Evolutionary conservation across 2,888 invertebrate species (phyloP).

Genomic region (Netelia fuscicornis): DNA sequence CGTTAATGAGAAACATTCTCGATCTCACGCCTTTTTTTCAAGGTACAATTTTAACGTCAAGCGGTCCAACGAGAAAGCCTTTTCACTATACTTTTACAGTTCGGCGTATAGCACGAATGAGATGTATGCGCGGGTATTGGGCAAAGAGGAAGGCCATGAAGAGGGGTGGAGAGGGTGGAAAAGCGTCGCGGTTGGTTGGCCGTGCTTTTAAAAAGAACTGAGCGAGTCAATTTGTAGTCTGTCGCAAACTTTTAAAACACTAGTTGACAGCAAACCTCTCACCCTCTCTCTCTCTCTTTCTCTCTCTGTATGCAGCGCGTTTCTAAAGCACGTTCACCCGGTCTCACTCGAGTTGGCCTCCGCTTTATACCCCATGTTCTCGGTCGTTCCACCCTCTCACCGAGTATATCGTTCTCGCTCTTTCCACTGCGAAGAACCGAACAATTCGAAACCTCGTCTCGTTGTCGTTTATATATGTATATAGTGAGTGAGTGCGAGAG

Average conservation of each 20-base stretch:
- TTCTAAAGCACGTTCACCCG: constrained; percentile 37
- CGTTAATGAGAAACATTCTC: no score
- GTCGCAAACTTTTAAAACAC: constrained; percentile 85
- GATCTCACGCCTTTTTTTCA: no score
- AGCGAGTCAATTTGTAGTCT: constrained; percentile 85
- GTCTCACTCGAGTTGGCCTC: constrained; percentile 44
- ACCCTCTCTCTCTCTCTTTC: constrained; percentile 71
- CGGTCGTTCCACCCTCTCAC: constrained; percentile 54
- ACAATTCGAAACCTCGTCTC: constrained; percentile 81
- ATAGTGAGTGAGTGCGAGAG: neutral
- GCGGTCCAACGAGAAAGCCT: no score
- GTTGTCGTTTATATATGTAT: constrained; percentile 15
- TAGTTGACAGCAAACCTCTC: constrained; percentile 83
- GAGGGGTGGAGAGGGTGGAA: constrained; percentile 62
- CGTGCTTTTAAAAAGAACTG: constrained; percentile 85
- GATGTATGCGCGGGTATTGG: constrained; percentile 48
- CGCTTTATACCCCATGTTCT: constrained; percentile 49
- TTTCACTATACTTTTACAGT: constrained; percentile 6
- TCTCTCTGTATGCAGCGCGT: constrained; percentile 31
- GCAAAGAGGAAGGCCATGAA: constrained; percentile 5
- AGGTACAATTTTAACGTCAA: no score
- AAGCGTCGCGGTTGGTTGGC: constrained; percentile 80
- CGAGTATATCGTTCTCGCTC: constrained; percentile 71
- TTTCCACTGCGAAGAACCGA: constrained; percentile 77
- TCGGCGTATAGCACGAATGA: constrained; percentile 35